Evolutionary conservation across 2,888 invertebrate species (phyloP).

Genomic region (Ernsta delagoae): DNA sequence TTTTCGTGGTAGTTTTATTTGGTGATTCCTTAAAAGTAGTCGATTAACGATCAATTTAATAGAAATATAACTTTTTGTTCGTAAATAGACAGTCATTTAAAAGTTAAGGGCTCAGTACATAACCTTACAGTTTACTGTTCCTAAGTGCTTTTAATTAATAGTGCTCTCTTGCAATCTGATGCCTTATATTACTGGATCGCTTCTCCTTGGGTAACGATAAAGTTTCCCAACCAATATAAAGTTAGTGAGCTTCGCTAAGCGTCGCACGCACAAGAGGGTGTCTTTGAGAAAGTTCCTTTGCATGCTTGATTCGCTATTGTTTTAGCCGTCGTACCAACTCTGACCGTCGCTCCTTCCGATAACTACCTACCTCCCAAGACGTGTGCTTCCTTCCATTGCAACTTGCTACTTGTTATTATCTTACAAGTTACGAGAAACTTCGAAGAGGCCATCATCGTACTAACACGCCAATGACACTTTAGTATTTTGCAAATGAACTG

Average conservation of each 20-base stretch:
- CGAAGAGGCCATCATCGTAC: constrained; percentile 57
- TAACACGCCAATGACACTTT: not conserved
- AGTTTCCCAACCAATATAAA: constrained; percentile 81
- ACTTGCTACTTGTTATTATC: constrained; percentile 76
- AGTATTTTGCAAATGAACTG: not conserved
- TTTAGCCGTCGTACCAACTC: constrained; percentile 73
- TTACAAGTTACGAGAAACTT: constrained; percentile 69
- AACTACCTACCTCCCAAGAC: constrained; percentile 60
- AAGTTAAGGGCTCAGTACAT: constrained; percentile 15
- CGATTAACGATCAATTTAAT: no score
- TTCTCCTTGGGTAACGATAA: constrained; percentile 59
- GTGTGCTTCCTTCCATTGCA: constrained; percentile 63
- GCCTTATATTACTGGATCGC: constrained; percentile 55
- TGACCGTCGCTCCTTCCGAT: constrained; percentile 61
- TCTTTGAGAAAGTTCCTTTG: constrained; percentile 80
- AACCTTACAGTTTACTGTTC: constrained; percentile 11
- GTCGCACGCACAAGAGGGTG: constrained; percentile 79
- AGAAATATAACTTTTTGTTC: constrained; percentile 27
- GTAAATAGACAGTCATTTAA: constrained; percentile 21
- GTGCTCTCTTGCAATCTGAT: constrained; percentile 50
- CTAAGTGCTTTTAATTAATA: constrained; percentile 31
- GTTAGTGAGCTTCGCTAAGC: constrained; percentile 74
- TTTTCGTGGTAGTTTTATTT: constrained; percentile 47
- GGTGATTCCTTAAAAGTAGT: constrained; percentile 14
- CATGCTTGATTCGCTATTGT: constrained; percentile 83